Evolutionary conservation across 2,113 vertebrate species (phyloP), one percentile per base, ranked within the genome.

Genomic region (Lontra canadensis): DNA sequence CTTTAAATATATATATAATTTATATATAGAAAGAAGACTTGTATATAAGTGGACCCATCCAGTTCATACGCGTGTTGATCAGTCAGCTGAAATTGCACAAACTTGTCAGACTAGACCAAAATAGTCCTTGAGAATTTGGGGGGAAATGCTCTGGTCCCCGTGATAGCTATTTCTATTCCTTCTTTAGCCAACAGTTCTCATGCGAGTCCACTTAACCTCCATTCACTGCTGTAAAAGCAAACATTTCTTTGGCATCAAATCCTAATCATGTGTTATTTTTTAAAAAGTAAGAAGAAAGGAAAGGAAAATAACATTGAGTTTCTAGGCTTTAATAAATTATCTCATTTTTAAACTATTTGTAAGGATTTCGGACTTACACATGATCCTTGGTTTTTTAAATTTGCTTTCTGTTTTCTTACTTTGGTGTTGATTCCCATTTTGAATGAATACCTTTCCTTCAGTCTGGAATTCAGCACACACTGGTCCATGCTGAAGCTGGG

Each of bases 81-180:
- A 10, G 26, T 9, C 42, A 76, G 29, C 42, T 31, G 4, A 14
- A 97, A 20, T 83, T 97, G 4, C 23, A 39, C 63, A 93, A 69
- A 17, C 95, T 92, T 86, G 7, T 93, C 26, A 65, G 78, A 89
- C 39, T 25, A 88, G 76, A 98, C 26, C 88, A 94, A 65, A 97
- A 93, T 31, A 34, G 25, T 89, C 93, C 25, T 17, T 39, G 76
- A 81, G 57, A 91, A 74, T 9, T 18, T 89, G 94, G 88, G 76
- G 65, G 61, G 3, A 9, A 57, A 71, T 29, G 4, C 82, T 52
- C 14, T 18, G 42, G 59, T 39, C 36, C 61, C 81, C 8, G 0
- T 20, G 49, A 80, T 78, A 34, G 55, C 55, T n/a, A 0, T 55
- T 71, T 87, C 85, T 67, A 0, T 57, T 55, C 71, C 61, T 63